Evolutionary conservation across 2,888 invertebrate genomes (phyloP), one percentile per base, ranked within the genome.

Genomic region (Tachina fera): DNA sequence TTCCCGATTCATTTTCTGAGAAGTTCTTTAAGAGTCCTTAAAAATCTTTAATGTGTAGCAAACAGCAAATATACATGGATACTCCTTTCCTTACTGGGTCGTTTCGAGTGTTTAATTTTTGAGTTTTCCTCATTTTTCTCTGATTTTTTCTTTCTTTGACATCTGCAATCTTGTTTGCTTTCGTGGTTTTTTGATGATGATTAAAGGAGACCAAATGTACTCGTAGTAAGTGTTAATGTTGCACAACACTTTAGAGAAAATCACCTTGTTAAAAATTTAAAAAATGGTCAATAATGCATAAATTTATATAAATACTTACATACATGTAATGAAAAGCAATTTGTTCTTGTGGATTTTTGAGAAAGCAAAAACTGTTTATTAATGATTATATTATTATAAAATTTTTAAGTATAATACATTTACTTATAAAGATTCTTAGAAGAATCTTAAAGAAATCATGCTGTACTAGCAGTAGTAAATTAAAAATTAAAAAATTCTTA

Each of bases 261-360:
- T 67, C 74, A 74, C 51, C 72, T 80, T 68, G 80, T 72, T n/a
- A n/a, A n/a, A n/a, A n/a, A n/a, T n/a, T n/a, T 22, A 56, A 22
- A 67, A 74, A 72, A 65, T 74, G 58, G 56, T 14, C 72, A 74
- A 51, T 74, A 80, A 80, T 58, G 72, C 2, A 49, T 41, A 60
- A 72, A 74, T 67, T 11, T 49, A 39, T 31, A 31, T 31, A 31
- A 0, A 31, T 31, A 4, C 4, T 0, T 3, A 31, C 4, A 31
- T 31, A 4, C 4, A 6, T 31, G 6, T 41, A 39, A 72, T 56
- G 41, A 67, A 74, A 60, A 56, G 45, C 6, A 22, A 58, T 67
- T 74, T 31, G 13, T 70, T 19, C 47, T 45, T 14, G 0, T 31
- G 31, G 14, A 5, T 65, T 65, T 56, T 31, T 77, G 45, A 45